Percentiles rank a stretch among this genome's conserved stretches.
phyloP scores from a whole-genome alignment of 30 jellyfish, hydroid and myxozoan species.

The Aurelia sp. region DNA sequence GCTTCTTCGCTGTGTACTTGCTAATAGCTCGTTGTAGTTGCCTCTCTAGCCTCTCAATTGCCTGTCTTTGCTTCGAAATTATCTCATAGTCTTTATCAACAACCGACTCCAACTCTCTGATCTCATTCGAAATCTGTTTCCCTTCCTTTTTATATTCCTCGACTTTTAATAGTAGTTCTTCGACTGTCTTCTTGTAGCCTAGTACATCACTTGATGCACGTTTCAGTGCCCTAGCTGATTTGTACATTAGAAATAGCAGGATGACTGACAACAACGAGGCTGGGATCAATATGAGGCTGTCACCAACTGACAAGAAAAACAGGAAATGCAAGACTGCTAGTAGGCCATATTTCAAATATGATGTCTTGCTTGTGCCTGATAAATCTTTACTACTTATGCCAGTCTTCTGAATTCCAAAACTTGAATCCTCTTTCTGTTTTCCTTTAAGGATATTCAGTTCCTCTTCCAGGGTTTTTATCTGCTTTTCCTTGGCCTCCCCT shows the following conservation, averaged over 20 bases:
- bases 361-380: background rate
- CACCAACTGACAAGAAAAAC: slow-evolving; percentile 25
- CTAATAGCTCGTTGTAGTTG: slow-evolving; percentile 60
- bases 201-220: background rate
- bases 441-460: slow-evolving; percentile 29
- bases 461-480: slow-evolving; percentile 14
- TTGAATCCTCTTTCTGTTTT: background rate
- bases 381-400: background rate
- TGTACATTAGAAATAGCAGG: slow-evolving; percentile 23
- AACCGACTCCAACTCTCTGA: slow-evolving; percentile 55
- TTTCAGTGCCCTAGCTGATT: slow-evolving; percentile 7
- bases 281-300: slow-evolving; percentile 15
- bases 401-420: too few relatives aligned
- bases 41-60: slow-evolving; percentile 70
- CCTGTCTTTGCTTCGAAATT: slow-evolving; percentile 67
- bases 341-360: slow-evolving; percentile 9
- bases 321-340: slow-evolving; percentile 8
- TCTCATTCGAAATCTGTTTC: slow-evolving; percentile 48
- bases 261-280: slow-evolving; percentile 8
- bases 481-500: slow-evolving; percentile 24
- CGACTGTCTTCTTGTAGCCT: slow-evolving; percentile 47
- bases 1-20: slow-evolving; percentile 58
- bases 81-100: slow-evolving; percentile 61
- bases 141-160: slow-evolving; percentile 49
- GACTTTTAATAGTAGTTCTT: slow-evolving; percentile 48